Evolutionary conservation across 2,113 vertebrate genomes (phyloP).

Genomic region (Antechinus stuartii): DNA sequence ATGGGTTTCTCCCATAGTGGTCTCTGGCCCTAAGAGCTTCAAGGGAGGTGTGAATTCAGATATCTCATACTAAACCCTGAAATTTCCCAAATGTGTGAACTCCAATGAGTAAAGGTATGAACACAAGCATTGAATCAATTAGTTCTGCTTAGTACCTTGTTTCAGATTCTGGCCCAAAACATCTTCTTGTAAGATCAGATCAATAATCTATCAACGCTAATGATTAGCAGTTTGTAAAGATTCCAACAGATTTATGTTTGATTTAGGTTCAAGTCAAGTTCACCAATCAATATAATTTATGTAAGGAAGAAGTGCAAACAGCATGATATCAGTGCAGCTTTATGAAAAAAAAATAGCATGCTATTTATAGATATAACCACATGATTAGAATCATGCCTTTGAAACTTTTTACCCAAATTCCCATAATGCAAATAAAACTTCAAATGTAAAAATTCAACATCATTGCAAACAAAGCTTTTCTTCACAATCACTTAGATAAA

Average conservation of each 20-base stretch:
- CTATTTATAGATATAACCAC: background rate
- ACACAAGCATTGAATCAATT: no score
- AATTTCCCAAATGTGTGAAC: no score
- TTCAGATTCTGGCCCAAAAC: no score
- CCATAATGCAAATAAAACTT: background rate
- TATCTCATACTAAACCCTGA: no score
- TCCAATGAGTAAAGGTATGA: no score
- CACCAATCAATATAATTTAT: background rate
- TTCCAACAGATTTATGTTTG: background rate
- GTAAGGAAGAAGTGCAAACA: background rate
- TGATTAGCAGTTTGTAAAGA: no score
- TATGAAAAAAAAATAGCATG: background rate
- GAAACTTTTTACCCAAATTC: background rate
- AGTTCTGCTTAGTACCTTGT: no score
- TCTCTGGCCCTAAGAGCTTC: no score
- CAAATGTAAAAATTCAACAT: background rate
- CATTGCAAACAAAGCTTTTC: background rate
- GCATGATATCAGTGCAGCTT: background rate
- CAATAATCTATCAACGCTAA: no score
- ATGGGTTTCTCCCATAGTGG: no score
- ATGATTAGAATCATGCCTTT: background rate
- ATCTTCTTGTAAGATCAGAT: no score
- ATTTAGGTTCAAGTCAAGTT: background rate
- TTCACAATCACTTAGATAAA: background rate
- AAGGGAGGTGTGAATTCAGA: no score